Evolutionary conservation across 2,797 vertebrate species (phyloP), one percentile per base, ranked within the genome.

Genomic region (Macroramphosus scolopax): DNA sequence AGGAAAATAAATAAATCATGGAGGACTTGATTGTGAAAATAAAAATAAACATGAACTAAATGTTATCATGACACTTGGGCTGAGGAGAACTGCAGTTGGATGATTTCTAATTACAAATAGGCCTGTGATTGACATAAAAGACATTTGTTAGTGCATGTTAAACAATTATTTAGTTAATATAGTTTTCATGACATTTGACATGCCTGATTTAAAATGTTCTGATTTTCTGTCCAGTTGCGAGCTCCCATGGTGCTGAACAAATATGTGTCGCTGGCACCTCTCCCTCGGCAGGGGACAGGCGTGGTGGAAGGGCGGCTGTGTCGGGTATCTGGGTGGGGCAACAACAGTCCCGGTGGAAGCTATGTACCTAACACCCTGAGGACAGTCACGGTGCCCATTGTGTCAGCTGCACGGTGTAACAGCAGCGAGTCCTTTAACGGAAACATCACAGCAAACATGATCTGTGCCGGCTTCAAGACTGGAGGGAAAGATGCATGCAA

Each of bases 401-500:
- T 92, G 26, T 87, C 91, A 8, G 32, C 62, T 0, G 51, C 68
- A 5, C 73, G 67, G 51, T 92, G 91, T 24, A 92, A 92, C 77
- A 69, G 83, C 84, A 90, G 84, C 0, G 43, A 76, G 13, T 90
- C 87, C 4, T 91, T 91, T 18, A 72, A 83, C 0, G 90, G 91
- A 13, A 89, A 89, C 79, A 91, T 92, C 76, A 92, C 90, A 6
- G 37, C 60, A 34, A 91, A 85, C 72, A 93, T 92, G 92, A 88
- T 92, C 67, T 92, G 91, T 5, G 90, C 91, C 0, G 90, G 89
- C 8, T 80, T 78, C 76, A 75, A 33, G 6, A 38, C 66, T 0
- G 90, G 91, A 15, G 90, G 89, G 14, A 90, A 80, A 51, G 91
- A 92, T 14, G 84, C 89, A 0, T 92, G 90, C 51, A 90, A 91